Evolutionary conservation across 2,888 invertebrate species (phyloP).

Genomic region (Pherbina coryleti): DNA sequence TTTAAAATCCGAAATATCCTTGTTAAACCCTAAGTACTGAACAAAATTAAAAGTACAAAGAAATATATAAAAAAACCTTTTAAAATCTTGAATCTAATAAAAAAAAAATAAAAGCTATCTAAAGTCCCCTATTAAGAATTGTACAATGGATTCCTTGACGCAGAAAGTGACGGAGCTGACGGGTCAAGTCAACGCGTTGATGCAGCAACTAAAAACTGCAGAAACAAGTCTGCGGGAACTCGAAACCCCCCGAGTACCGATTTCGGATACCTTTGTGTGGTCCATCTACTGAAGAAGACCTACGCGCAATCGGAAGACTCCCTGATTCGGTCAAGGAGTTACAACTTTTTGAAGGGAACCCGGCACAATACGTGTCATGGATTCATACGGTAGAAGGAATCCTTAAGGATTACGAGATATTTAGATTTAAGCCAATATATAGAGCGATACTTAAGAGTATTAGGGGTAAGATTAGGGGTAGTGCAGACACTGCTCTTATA

Average conservation of each 20-base stretch:
- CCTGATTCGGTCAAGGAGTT: slow-evolving; percentile 30
- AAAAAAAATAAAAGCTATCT: no score
- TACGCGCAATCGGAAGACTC: slow-evolving; percentile 19
- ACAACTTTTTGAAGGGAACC: slow-evolving; percentile 19
- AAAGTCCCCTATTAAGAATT: no score
- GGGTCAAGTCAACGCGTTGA: background rate
- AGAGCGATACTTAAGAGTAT: background rate
- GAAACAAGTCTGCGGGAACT: background rate
- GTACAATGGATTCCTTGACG: background rate
- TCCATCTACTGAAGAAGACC: slow-evolving; percentile 7
- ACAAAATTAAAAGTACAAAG: no score
- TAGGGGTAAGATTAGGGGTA: background rate
- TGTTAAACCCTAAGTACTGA: no score
- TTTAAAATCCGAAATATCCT: no score
- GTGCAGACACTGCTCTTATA: background rate
- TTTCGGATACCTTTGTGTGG: background rate
- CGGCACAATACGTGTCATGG: slow-evolving; percentile 8
- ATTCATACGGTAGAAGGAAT: background rate
- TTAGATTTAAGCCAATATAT: background rate
- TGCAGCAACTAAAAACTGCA: background rate
- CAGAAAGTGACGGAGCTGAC: background rate
- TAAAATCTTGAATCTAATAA: no score
- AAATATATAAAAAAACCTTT: no score
- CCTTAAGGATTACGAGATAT: background rate
- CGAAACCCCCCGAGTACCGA: background rate